A percentile compares a stretch with the other conserved stretches of the same genome.
These are phyloP conservation scores for Patella ulyssiponensis DNA, from an alignment of 2,888 invertebrate species.

Conservation along the genomic window DNA sequence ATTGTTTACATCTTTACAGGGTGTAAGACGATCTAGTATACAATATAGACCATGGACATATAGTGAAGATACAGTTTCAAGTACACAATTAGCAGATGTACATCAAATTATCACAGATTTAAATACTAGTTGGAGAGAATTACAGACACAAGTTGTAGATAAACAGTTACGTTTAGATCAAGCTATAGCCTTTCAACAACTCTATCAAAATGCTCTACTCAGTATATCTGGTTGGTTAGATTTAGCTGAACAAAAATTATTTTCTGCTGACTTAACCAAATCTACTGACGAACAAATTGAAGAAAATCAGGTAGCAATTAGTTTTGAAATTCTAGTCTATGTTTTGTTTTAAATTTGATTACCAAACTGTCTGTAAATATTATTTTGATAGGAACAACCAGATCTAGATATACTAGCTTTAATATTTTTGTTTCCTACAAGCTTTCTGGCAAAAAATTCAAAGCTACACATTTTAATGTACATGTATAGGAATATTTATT, in stretches of 20 bases:
- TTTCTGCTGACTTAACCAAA: slow-evolving; percentile 47
- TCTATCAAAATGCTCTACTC: slow-evolving; percentile 61
- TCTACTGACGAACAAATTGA: slow-evolving; percentile 57
- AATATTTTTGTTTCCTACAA: no score
- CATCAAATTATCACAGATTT: slow-evolving; percentile 50
- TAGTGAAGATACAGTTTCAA: slow-evolving; percentile 23
- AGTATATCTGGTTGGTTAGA: slow-evolving; percentile 66
- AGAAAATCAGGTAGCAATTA: slow-evolving; percentile 61
- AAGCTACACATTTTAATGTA: no score
- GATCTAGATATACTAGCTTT: no score
- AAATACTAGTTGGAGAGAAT: slow-evolving; percentile 56
- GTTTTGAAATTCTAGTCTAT: no score
- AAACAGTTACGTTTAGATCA: slow-evolving; percentile 55
- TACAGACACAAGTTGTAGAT: slow-evolving; percentile 55
- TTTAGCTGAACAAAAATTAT: slow-evolving; percentile 59
- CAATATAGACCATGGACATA: slow-evolving; percentile 5
- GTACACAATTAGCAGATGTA: slow-evolving; percentile 50
- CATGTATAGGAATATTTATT: no score
- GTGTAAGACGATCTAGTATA: background rate
- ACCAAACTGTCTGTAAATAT: no score
- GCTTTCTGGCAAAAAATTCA: no score
- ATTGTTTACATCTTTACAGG: background rate
- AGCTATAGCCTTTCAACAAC: slow-evolving; percentile 62
- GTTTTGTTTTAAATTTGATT: no score
- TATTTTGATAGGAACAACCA: no score